Percentiles rank a stretch among this genome's conserved stretches.
These are phyloP conservation scores for Thecocarcelia acutangulata DNA, from an alignment of 2,888 invertebrate genomes.

Conservation along the genomic window DNA sequence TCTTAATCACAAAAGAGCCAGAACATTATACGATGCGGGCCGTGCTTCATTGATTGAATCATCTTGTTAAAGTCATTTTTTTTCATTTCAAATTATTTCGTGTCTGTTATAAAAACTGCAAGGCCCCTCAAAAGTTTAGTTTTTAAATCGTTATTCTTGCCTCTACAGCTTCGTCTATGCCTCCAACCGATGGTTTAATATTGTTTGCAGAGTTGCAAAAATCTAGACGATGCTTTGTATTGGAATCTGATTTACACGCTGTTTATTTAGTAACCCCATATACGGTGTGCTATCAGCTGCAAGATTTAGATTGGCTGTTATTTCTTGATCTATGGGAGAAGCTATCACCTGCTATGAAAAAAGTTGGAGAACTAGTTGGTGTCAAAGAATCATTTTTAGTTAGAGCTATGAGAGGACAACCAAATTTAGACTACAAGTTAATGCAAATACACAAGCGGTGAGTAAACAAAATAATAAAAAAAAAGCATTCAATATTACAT, in stretches of 20 bases:
- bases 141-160: too few species aligned
- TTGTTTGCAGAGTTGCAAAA: slow-evolving; percentile 94
- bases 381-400: slow-evolving; percentile 93
- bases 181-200: slow-evolving; percentile 95
- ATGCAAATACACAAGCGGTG: slow-evolving; percentile 86
- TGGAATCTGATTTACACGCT: slow-evolving; percentile 97
- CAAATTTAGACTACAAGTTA: slow-evolving; percentile 83
- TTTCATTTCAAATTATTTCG: too few species aligned
- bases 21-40: slow-evolving; percentile 91
- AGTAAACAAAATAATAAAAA: not conserved
- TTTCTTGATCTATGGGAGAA: slow-evolving; percentile 91
- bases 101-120: too few species aligned
- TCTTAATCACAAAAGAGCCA: slow-evolving; percentile 91
- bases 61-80: too few species aligned
- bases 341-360: slow-evolving; percentile 89
- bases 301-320: slow-evolving; percentile 90
- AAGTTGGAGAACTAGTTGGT: slow-evolving; percentile 94
- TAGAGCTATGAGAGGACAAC: slow-evolving; percentile 87
- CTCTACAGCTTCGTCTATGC: slow-evolving; percentile 90
- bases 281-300: slow-evolving; percentile 89
- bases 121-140: too few species aligned
- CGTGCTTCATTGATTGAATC: slow-evolving; percentile 89
- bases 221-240: slow-evolving; percentile 93
- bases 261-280: slow-evolving; percentile 97
- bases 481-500: not conserved